Base-by-base conservation (phyloP, 2,797 vertebrate genomes). In the Moxostoma hubbsi region DNA sequence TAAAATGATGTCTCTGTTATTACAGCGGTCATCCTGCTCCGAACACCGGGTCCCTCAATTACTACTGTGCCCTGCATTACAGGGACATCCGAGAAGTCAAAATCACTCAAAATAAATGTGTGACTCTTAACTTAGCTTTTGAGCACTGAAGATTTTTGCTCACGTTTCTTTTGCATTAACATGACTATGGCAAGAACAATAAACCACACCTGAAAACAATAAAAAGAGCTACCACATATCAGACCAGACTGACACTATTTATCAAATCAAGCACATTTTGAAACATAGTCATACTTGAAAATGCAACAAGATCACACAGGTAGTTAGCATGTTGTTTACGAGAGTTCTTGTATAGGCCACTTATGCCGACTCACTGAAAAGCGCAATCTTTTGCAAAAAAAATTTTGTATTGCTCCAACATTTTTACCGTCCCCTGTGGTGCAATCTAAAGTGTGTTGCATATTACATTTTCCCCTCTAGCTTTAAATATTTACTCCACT, bases 1-100 rank as follows among this genome's bases (percentile, higher is more conserved):
- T 49, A 59, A 79, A 81, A 80, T 83, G 69, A 81, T 53, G 81
- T 80, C 61, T 85, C 24, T 84, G 83, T 84, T 84, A 84, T 81
- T 84, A 75, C 73, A 68, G 64, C 47, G 59, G 53, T 47, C 43
- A 46, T 71, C 68, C 45, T 75, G 64, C 74, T 63, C 66, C 76
- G 80, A 77, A 77, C 71, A 58, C 50, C 73, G 46, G 9, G 66
- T 73, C 45, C 51, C 73, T 81, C 81, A 62, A 79, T 84, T 73
- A 82, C 72, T 67, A 45, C 11, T 24, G 53, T 7, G 54, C 59
- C 77, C 66, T 77, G 61, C 72, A 54, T 74, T 67, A 77, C 62
- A 74, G 4, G 58, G 45, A 76, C 79, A 55, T 55, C 49, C 15
- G 64, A 82, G 65, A 57, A 80, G 77, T 72, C 82, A 51, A 51